A percentile compares a stretch with the other conserved stretches of the same genome.
These are phyloP conservation scores for Benthosema pterotum DNA, from an alignment of 2,797 vertebrate genomes.

Conservation along the genomic window DNA sequence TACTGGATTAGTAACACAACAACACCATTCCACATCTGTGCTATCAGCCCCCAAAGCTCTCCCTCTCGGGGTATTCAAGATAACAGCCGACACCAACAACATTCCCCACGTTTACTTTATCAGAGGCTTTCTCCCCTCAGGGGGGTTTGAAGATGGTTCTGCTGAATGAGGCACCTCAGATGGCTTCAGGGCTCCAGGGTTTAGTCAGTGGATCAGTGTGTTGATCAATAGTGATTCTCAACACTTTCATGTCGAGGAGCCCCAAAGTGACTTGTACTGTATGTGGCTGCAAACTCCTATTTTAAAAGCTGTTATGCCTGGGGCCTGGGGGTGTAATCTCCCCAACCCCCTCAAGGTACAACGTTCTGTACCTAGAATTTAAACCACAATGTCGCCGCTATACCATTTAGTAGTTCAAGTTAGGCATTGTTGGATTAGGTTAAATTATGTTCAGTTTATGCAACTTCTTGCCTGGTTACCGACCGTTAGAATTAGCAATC, in stretches of 20 bases:
- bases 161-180: constrained; percentile 29
- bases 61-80: constrained; percentile 11
- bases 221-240: background rate
- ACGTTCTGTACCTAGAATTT: background rate
- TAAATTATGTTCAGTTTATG: no score
- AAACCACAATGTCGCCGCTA: background rate
- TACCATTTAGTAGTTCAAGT: background rate
- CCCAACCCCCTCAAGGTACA: constrained; percentile 2
- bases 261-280: no score
- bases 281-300: no score
- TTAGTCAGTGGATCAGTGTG: constrained; percentile 10
- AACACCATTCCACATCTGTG: constrained; percentile 17
- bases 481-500: no score
- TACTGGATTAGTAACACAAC: constrained; percentile 7
- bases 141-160: constrained; percentile 28
- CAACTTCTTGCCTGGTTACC: no score
- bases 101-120: background rate
- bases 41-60: constrained; percentile 20
- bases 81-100: constrained; percentile 23
- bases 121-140: background rate
- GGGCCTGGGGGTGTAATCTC: no score
- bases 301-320: no score
- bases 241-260: no score
- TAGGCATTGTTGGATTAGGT: no score
- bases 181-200: constrained; percentile 13